Evolutionary conservation across 2,113 vertebrate genomes (phyloP), one percentile per base, ranked within the genome.

Genomic region (Uria lomvia): DNA sequence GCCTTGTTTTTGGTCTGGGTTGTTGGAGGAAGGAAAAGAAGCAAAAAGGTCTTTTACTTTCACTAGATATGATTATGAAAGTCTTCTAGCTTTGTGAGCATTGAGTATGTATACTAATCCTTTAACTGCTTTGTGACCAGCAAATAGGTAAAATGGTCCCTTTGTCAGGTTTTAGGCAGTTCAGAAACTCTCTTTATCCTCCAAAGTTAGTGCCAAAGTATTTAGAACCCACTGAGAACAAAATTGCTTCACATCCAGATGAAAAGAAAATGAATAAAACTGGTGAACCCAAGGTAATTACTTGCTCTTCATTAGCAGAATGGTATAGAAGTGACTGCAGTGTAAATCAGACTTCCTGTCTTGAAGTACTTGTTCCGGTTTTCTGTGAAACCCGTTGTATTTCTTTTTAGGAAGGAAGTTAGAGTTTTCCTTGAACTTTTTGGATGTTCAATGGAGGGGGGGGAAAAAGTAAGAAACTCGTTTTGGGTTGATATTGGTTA

Each of bases 301-400:
- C 36, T 62, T 88, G 15, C 8, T 62, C 55, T 88, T 66, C 75
- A 50, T 65, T 92, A 50, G 9, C 24, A 43, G 29, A 74, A 18
- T 49, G 36, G 40, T 56, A 34, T 2, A 56, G 58, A 63, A 63
- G 26, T 36, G 34, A 42, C 15, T 0, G 0, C 38, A 62, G 40
- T 15, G 38, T 36, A 71, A 87, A 89, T 4, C 2, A 3, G 47
- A 63, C 14, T 59, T 59, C 19, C 68, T 78, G 18, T 20, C 38
- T 84, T 52, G 9, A 4, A 49, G 6, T 56, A 6, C 4, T 77
- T 66, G 30, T 32, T 32, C 59, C 77, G 71, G 73, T 42, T 80
- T 62, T 91, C 59, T 80, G 2, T 45, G 15, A 66, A 94, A 40
- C 0, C 12, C 15, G 27, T 8, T 30, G 5, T 3, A 15, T 77